These are phyloP conservation scores for Carlito syrichta DNA, from an alignment of 2,113 vertebrate species.

Conservation along the genomic window DNA sequence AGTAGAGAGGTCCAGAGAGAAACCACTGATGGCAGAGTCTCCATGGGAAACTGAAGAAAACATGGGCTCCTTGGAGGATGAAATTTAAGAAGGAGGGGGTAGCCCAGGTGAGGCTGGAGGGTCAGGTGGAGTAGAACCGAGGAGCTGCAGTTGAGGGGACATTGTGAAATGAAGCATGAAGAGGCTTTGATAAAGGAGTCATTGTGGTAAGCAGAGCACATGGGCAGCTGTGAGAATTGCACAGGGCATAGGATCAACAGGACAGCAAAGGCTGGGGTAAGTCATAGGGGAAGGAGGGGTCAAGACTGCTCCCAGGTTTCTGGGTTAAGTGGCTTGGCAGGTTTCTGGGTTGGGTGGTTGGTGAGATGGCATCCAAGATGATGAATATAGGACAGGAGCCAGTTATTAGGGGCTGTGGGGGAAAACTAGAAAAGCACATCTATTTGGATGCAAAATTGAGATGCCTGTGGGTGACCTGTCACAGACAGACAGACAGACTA, in stretches of 20 bases:
- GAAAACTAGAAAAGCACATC: background rate
- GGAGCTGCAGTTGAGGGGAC: background rate
- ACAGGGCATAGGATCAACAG: too few species aligned
- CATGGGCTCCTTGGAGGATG: background rate
- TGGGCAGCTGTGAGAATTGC: fast-evolving
- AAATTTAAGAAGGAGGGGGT: too few species aligned
- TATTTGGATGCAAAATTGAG: background rate
- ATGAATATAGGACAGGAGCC: background rate
- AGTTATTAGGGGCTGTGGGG: background rate
- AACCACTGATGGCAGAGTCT: background rate
- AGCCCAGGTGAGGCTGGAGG: background rate
- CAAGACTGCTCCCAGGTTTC: background rate
- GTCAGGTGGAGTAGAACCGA: background rate
- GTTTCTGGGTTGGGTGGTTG: too few species aligned
- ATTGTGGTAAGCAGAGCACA: fast-evolving
- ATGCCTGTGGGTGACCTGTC: too few species aligned
- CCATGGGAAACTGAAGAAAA: background rate
- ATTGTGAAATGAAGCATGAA: background rate
- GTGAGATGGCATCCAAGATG: fast-evolving
- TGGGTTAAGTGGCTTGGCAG: fast-evolving
- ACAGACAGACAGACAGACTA: too few species aligned
- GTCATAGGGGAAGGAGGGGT: fast-evolving
- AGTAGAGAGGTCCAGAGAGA: background rate
- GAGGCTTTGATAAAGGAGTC: background rate
- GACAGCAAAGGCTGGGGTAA: too few species aligned